Evolutionary conservation across 1,140 invertebrate species (phyloP).

Genomic region (Halyomorpha halys): DNA sequence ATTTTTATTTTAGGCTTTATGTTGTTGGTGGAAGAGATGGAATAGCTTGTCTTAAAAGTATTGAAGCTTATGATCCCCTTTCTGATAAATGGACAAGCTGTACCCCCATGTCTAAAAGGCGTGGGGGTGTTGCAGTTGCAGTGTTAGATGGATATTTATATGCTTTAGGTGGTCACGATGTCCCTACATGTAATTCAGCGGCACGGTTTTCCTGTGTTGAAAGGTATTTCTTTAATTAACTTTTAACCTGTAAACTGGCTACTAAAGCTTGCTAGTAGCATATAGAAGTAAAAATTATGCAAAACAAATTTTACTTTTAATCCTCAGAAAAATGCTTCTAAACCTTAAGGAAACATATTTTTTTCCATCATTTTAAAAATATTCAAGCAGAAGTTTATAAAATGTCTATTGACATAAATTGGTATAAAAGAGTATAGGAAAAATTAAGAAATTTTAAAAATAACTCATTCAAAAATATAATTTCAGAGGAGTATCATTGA

Average conservation of each 20-base stretch:
- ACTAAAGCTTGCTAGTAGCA: no score
- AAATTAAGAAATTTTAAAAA: no score
- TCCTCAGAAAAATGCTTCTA: no score
- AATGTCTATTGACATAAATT: no score
- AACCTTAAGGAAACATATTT: no score
- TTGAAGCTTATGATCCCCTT: conserved; percentile 87
- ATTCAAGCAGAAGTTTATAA: no score
- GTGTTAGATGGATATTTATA: conserved; percentile 73
- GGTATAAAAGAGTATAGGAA: no score
- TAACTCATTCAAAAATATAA: no score
- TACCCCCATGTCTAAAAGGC: conserved; percentile 75
- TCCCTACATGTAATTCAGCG: conserved; percentile 71
- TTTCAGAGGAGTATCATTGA: no score
- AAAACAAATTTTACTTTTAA: no score
- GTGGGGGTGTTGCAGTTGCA: conserved; percentile 82
- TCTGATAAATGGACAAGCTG: conserved; percentile 81
- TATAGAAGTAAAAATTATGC: no score
- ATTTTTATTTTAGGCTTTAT: conserved; percentile 53
- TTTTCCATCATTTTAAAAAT: no score
- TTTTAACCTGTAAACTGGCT: neutral
- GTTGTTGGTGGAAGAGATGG: conserved; percentile 89
- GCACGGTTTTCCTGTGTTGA: conserved; percentile 69
- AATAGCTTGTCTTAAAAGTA: conserved; percentile 77
- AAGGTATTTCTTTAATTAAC: conserved; percentile 48
- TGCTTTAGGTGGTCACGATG: conserved; percentile 81